Percentiles rank a stretch among this genome's conserved stretches.
phyloP scores from a whole-genome alignment of 2,888 invertebrate species.

The Melieria picta region DNA sequence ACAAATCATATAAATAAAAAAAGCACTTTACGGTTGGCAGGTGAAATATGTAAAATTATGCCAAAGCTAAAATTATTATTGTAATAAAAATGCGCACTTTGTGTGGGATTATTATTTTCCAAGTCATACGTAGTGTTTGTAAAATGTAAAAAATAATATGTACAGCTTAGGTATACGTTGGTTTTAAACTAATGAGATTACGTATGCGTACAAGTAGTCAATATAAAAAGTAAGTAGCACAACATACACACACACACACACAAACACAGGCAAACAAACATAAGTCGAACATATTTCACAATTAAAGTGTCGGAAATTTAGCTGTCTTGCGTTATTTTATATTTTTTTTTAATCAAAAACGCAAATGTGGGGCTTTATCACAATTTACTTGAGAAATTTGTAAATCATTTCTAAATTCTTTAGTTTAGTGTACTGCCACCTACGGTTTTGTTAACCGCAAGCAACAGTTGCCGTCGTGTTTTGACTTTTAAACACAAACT shows the following conservation, averaged over 20 bases:
- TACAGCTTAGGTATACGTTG: neutral
- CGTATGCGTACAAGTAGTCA: neutral
- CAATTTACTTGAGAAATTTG: slow-evolving; percentile 18
- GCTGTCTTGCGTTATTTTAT: neutral
- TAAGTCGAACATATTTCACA: neutral
- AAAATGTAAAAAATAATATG: slow-evolving; percentile 10
- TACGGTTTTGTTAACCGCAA: neutral
- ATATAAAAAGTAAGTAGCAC: slow-evolving; percentile 5
- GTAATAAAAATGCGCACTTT: slow-evolving; percentile 2
- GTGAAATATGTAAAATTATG: neutral
- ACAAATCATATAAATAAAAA: neutral
- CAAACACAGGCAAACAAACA: neutral
- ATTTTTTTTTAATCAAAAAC: slow-evolving; percentile 15
- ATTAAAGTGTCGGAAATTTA: neutral
- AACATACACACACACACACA: neutral
- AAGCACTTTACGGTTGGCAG: slow-evolving; percentile 11
- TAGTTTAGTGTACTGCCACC: neutral
- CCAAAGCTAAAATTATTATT: neutral
- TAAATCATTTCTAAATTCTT: slow-evolving; percentile 11
- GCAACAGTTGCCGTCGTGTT: too few relatives aligned
- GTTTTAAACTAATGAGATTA: slow-evolving; percentile 22
- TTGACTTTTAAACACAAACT: too few relatives aligned
- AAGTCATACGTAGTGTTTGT: neutral
- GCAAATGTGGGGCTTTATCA: slow-evolving; percentile 22
- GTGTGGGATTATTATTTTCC: slow-evolving; percentile 1